Percentiles rank a stretch among this genome's conserved stretches.
These are phyloP conservation scores for Rutpela maculata DNA, from an alignment of 2,888 invertebrate species.

Conservation along the genomic window DNA sequence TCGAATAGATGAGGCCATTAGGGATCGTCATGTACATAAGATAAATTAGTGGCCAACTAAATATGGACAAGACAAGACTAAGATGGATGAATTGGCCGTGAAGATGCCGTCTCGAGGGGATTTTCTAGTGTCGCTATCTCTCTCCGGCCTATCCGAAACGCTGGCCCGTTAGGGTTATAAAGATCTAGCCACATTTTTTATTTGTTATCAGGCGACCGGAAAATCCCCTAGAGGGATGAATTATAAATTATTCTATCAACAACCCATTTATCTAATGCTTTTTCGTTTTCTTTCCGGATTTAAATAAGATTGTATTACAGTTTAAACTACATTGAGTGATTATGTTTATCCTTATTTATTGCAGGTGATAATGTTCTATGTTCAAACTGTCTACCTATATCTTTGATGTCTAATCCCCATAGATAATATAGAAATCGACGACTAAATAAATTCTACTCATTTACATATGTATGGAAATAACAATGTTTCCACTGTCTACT, in stretches of 20 bases:
- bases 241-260: constrained; percentile 53
- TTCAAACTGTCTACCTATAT: no score
- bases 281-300: constrained; percentile 23
- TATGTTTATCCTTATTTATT: no score
- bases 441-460: no score
- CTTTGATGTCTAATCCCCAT: no score
- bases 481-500: no score
- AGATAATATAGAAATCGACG: no score
- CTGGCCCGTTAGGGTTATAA: constrained; percentile 9
- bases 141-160: constrained; percentile 27
- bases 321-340: background rate
- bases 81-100: constrained; percentile 65
- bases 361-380: no score
- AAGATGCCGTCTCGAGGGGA: constrained; percentile 34
- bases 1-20: constrained; percentile 58
- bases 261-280: constrained; percentile 49
- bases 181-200: constrained; percentile 42
- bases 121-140: constrained; percentile 27
- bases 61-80: constrained; percentile 69
- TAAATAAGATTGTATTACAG: constrained; percentile 23
- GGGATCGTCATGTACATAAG: constrained; percentile 67
- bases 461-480: no score
- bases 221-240: constrained; percentile 42
- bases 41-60: constrained; percentile 68
- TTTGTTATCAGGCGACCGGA: constrained; percentile 36